Conservation (phyloP, 2,797 vertebrate genomes). For the Paguma larvata region DNA sequence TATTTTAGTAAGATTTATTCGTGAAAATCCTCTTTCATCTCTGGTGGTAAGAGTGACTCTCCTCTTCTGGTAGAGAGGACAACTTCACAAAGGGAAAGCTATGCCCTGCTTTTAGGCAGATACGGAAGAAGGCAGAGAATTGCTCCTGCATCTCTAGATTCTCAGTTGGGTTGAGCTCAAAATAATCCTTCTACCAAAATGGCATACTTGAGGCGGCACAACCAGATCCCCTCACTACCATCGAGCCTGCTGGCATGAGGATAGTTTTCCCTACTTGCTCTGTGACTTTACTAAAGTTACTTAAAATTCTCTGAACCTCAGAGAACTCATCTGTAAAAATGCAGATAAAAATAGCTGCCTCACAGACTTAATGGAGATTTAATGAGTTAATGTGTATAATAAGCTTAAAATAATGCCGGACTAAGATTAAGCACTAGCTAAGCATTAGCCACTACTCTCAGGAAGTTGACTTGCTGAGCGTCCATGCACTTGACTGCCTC, state of each 20-base stretch:
- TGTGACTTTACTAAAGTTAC: background rate
- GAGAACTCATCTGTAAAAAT: background rate
- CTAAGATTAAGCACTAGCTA: background rate
- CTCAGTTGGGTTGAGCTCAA: background rate
- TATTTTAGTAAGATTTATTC: background rate
- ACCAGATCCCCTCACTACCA: background rate
- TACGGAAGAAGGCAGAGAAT: background rate
- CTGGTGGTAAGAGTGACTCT: background rate
- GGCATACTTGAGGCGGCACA: background rate
- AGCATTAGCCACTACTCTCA: background rate
- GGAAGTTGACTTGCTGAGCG: background rate
- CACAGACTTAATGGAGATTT: background rate
- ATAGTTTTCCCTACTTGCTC: background rate
- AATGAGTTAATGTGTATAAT: background rate
- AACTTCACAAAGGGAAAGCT: background rate
- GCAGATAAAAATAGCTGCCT: background rate
- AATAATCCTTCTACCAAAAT: background rate
- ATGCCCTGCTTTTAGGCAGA: background rate
- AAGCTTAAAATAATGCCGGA: background rate
- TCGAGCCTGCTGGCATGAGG: background rate
- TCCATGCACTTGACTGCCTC: background rate
- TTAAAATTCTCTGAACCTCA: background rate
- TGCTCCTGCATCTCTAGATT: background rate
- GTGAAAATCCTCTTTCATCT: background rate
- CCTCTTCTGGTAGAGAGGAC: background rate